phyloP scores from a whole-genome alignment of 2,113 vertebrate species.

The Otolemur garnettii region DNA sequence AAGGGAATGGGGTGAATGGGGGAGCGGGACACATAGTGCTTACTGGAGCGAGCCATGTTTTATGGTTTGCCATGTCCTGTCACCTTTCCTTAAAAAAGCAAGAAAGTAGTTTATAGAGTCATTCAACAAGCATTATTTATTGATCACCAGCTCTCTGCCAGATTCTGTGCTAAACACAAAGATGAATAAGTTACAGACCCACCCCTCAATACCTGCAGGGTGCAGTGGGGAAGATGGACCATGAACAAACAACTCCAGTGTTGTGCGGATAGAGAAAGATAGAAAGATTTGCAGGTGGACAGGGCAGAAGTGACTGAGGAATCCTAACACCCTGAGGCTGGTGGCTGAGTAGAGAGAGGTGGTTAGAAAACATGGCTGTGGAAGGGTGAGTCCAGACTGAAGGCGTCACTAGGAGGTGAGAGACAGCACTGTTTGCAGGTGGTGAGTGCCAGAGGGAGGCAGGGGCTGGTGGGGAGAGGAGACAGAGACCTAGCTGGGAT shows the following conservation, averaged over 20 bases:
- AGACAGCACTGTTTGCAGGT: not conserved
- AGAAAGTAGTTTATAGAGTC: not conserved
- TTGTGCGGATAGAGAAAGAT: too few relatives aligned
- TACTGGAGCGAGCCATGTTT: not conserved
- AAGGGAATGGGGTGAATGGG: not conserved
- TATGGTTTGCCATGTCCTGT: not conserved
- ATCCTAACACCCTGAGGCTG: not conserved
- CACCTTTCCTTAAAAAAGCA: not conserved
- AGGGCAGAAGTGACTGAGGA: not conserved
- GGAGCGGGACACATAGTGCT: not conserved
- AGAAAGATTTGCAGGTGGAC: rapidly evolving
- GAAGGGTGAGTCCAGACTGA: not conserved
- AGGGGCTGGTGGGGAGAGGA: not conserved
- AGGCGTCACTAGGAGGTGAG: not conserved
- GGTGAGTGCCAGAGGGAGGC: rapidly evolving
- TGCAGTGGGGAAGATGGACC: not conserved
- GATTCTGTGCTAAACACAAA: not conserved
- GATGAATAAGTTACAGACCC: not conserved
- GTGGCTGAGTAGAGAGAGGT: not conserved
- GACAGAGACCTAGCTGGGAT: too few relatives aligned
- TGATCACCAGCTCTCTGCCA: not conserved
- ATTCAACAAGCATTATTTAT: not conserved
- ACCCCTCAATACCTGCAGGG: not conserved
- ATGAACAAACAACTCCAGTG: not conserved
- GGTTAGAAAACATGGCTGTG: not conserved